These are phyloP conservation scores for Amphipyra tragopoginis DNA, from an alignment of 2,888 invertebrate species.

Conservation along the genomic window DNA sequence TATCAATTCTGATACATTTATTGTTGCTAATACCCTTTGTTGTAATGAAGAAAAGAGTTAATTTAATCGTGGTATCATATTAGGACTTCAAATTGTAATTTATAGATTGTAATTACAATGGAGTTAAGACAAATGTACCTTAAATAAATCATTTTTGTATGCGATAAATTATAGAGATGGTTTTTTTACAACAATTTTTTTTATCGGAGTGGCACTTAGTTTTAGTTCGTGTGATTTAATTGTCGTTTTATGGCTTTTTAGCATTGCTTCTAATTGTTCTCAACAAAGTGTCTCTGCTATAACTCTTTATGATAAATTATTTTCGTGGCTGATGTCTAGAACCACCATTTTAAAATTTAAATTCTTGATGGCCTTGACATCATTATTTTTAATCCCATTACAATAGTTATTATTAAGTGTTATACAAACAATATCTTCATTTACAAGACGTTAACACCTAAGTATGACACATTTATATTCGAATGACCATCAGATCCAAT, in stretches of 20 bases:
- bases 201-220: no score
- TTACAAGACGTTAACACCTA: background rate
- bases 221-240: no score
- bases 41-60: constrained; percentile 14
- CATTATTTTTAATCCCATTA: background rate
- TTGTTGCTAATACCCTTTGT: constrained; percentile 30
- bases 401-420: constrained; percentile 4
- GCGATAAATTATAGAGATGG: background rate
- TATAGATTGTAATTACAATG: constrained; percentile 34
- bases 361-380: no score
- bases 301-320: no score
- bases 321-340: no score
- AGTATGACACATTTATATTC: constrained; percentile 17
- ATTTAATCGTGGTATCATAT: constrained; percentile 3
- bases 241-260: no score
- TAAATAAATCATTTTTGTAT: constrained; percentile 31
- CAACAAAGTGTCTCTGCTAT: no score
- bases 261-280: no score
- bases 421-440: constrained; percentile 5
- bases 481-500: constrained; percentile 12
- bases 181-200: no score
- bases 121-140: constrained; percentile 17
- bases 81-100: constrained; percentile 16
- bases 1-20: constrained; percentile 57
- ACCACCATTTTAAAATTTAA: no score